A percentile compares a stretch with the other conserved stretches of the same genome.
Evolutionary conservation across 2,888 invertebrate species (phyloP).

Genomic region (Leucoma salicis): DNA sequence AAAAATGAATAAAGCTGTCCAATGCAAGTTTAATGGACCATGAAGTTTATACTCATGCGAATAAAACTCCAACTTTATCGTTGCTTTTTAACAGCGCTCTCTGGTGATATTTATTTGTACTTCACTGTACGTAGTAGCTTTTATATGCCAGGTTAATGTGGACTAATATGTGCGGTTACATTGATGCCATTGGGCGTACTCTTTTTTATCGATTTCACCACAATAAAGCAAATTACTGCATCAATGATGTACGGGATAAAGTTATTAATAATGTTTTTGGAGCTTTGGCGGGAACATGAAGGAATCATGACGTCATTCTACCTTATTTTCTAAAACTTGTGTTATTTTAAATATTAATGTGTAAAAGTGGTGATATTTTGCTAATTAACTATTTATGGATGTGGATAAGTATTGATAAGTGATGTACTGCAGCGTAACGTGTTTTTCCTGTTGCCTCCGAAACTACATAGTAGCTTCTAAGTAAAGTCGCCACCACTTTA

Average conservation of each 20-base stretch:
- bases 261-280: not conserved
- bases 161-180: constrained; percentile 27
- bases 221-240: not conserved
- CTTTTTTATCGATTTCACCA: constrained; percentile 14
- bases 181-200: constrained; percentile 22
- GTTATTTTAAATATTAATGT: not conserved
- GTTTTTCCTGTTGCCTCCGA: too few species aligned
- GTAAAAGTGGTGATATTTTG: too few species aligned
- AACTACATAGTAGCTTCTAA: too few species aligned
- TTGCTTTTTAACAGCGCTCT: constrained; percentile 25
- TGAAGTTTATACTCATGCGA: constrained; percentile 50
- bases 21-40: constrained; percentile 57
- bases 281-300: not conserved
- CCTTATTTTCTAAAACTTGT: not conserved
- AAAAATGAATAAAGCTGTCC: constrained; percentile 46
- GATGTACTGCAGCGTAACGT: too few species aligned
- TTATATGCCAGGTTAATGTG: constrained; percentile 31
- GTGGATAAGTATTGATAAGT: too few species aligned
- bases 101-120: constrained; percentile 27
- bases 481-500: too few species aligned
- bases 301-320: constrained; percentile 8
- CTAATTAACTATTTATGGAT: too few species aligned
- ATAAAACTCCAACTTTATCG: constrained; percentile 45
- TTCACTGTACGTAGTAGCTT: constrained; percentile 23
- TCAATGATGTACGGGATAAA: not conserved